These are phyloP conservation scores for Aurelia sp. DNA, from an alignment of 30 jellyfish, hydroid and myxozoan species.

Conservation along the genomic window DNA sequence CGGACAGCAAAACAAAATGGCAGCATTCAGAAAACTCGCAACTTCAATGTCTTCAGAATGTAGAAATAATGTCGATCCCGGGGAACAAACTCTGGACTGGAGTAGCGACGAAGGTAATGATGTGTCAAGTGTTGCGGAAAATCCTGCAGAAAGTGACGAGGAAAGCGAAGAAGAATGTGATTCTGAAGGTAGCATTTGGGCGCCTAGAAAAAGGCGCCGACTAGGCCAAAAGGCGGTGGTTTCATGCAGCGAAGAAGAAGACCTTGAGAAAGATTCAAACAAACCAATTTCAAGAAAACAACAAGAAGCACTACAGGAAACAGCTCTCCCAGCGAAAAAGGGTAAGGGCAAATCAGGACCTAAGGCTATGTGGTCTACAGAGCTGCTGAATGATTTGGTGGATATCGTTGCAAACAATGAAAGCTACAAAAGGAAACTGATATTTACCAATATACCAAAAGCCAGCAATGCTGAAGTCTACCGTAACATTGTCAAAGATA, in stretches of 20 bases:
- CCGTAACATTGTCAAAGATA: too few species aligned
- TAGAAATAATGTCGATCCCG: too few species aligned
- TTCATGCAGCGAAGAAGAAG: slow-evolving; percentile 30
- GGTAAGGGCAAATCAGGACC: slow-evolving; percentile 57
- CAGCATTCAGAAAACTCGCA: too few species aligned
- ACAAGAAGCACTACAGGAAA: too few species aligned
- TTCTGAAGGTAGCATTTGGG: slow-evolving; percentile 8
- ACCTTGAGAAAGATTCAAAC: slow-evolving; percentile 21
- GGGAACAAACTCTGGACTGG: too few species aligned
- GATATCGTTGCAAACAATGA: slow-evolving; percentile 61
- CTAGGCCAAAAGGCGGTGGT: slow-evolving; percentile 34
- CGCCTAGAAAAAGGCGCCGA: slow-evolving; percentile 46
- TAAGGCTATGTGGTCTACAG: slow-evolving; percentile 58
- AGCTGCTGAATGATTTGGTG: slow-evolving; percentile 63
- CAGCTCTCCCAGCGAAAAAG: slow-evolving; percentile 32
- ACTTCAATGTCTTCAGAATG: too few species aligned
- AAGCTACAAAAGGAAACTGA: slow-evolving; percentile 64
- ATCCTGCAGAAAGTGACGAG: too few species aligned
- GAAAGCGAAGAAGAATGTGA: slow-evolving; percentile 38
- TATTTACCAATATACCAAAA: slow-evolving; percentile 56
- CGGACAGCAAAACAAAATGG: too few species aligned
- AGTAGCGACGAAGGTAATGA: too few species aligned
- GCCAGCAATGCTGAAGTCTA: too few species aligned
- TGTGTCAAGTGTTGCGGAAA: too few species aligned
- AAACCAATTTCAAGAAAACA: slow-evolving; percentile 28